These are phyloP conservation scores for Nycticorax nycticorax DNA, from an alignment of 2,113 vertebrate genomes.

Conservation along the genomic window DNA sequence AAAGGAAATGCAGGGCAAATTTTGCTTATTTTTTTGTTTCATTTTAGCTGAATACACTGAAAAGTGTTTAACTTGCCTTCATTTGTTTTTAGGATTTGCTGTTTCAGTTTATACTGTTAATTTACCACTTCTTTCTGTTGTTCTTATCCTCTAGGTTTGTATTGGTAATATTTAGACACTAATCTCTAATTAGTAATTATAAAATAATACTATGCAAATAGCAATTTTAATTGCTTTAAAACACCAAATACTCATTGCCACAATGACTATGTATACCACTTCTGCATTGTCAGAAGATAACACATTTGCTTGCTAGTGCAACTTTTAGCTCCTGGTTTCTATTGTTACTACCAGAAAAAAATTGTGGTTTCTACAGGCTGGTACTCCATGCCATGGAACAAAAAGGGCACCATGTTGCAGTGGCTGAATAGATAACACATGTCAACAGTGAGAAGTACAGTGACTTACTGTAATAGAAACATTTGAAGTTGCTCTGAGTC, in stretches of 20 bases:
- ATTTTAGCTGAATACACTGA: neutral
- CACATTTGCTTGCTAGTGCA: neutral
- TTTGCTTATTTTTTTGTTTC: neutral
- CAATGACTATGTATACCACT: neutral
- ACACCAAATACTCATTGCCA: neutral
- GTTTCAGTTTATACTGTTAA: neutral
- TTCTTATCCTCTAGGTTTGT: neutral
- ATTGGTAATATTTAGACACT: neutral
- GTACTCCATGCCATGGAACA: neutral
- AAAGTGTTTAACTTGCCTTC: neutral
- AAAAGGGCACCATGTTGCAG: neutral
- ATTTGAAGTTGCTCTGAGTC: constrained; percentile 53
- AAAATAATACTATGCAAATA: neutral
- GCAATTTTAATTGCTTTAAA: neutral
- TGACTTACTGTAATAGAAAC: constrained; percentile 46
- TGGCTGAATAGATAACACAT: constrained; percentile 41
- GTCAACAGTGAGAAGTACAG: constrained; percentile 5
- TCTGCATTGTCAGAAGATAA: neutral
- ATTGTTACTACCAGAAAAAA: neutral
- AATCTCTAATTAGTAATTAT: neutral
- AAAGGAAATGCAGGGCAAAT: neutral
- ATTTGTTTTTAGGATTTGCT: neutral
- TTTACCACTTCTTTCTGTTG: neutral
- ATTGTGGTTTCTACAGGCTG: neutral
- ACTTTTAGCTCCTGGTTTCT: neutral